Percentiles rank a stretch among this genome's conserved stretches.
phyloP scores from a whole-genome alignment of 2,888 invertebrate species.

The Allygus modestus region DNA sequence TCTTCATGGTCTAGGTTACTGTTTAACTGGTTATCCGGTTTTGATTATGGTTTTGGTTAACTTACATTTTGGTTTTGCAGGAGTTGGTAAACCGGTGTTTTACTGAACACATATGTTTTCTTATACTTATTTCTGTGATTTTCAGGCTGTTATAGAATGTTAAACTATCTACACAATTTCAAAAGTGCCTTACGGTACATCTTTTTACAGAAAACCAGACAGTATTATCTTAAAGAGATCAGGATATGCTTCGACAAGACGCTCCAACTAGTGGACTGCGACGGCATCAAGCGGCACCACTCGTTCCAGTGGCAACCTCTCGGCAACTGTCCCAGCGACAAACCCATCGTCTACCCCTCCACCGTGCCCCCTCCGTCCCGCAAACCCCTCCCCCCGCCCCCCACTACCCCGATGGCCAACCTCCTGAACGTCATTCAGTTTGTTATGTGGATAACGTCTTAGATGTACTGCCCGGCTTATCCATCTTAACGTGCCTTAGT shows the following conservation, averaged over 20 bases:
- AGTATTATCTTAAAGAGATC: constrained; percentile 83
- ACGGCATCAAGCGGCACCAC: constrained; percentile 75
- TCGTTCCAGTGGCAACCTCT: constrained; percentile 26
- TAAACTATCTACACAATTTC: too few relatives aligned
- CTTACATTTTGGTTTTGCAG: too few relatives aligned
- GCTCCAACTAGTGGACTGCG: constrained; percentile 82
- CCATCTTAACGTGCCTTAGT: constrained; percentile 29
- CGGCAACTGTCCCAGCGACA: constrained; percentile 66
- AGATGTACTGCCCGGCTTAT: not conserved
- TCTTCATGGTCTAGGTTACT: too few relatives aligned
- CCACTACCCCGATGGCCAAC: constrained; percentile 18
- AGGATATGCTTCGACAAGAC: constrained; percentile 85
- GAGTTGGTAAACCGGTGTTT: too few relatives aligned
- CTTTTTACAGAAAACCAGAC: constrained; percentile 76
- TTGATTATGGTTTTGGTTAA: too few relatives aligned
- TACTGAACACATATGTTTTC: too few relatives aligned
- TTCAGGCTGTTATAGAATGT: too few relatives aligned
- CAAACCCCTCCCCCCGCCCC: constrained; percentile 21
- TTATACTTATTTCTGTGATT: too few relatives aligned
- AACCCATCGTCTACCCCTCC: constrained; percentile 65
- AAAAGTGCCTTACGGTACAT: too few relatives aligned
- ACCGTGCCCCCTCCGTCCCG: constrained; percentile 42
- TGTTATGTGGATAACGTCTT: constrained; percentile 59
- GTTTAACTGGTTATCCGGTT: too few relatives aligned
- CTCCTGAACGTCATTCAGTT: constrained; percentile 55